Evolutionary conservation across 2,113 vertebrate genomes (phyloP).

Genomic region (Heteronetta atricapilla): DNA sequence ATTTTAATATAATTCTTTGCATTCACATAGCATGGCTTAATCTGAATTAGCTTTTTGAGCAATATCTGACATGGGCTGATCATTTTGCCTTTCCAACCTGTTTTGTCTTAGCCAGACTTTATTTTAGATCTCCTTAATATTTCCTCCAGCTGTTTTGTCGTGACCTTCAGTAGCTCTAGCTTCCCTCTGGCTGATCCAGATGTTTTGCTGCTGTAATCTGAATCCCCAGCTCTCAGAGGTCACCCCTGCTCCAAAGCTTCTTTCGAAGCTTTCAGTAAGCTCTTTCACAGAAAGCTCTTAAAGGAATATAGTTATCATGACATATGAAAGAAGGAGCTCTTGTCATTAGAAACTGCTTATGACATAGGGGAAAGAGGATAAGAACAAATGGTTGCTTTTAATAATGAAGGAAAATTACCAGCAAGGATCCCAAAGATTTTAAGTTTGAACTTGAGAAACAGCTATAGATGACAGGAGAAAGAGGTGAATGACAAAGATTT

Average conservation of each 20-base stretch:
- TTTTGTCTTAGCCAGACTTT: neutral
- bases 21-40: neutral
- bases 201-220: constrained; percentile 16
- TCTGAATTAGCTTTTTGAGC: constrained; percentile 27
- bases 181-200: neutral
- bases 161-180: neutral
- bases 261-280: neutral
- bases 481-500: neutral
- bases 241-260: neutral
- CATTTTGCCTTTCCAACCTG: neutral
- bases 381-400: neutral
- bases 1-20: constrained; percentile 1
- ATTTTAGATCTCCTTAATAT: neutral
- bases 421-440: neutral
- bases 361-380: neutral
- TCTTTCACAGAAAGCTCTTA: neutral
- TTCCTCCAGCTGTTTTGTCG: neutral
- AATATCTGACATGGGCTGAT: neutral
- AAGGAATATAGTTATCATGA: neutral
- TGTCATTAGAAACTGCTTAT: neutral
- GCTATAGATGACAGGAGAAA: neutral
- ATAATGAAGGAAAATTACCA: neutral
- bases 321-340: neutral
- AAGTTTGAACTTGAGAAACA: neutral
- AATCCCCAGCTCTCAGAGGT: neutral